These are phyloP conservation scores for Oeneis ivallda DNA, from an alignment of 2,888 invertebrate species.

Conservation along the genomic window DNA sequence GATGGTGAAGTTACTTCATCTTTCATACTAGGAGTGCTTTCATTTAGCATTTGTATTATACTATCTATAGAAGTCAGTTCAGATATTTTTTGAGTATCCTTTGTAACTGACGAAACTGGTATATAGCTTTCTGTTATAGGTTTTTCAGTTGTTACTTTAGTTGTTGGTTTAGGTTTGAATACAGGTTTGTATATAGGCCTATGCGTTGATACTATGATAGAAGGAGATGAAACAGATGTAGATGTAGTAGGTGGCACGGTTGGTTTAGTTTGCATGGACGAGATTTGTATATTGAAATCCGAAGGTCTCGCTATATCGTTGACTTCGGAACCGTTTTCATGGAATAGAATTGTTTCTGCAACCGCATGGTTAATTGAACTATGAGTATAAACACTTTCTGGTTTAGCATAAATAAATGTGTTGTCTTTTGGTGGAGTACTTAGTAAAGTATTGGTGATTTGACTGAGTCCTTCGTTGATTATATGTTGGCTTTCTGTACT, in stretches of 20 bases:
- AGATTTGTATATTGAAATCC: conserved; percentile 76
- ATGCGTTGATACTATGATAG: conserved; percentile 67
- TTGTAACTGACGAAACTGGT: conserved; percentile 80
- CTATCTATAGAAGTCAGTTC: conserved; percentile 77
- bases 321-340: conserved; percentile 80
- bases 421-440: conserved; percentile 72
- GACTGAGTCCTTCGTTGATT: conserved; percentile 80
- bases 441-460: conserved; percentile 79
- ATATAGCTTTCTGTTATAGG: conserved; percentile 79
- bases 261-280: conserved; percentile 76
- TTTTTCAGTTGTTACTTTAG: conserved; percentile 47
- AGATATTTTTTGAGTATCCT: conserved; percentile 67
- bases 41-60: conserved; percentile 85
- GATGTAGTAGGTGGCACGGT: conserved; percentile 58
- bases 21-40: conserved; percentile 67
- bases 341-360: conserved; percentile 84
- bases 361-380: conserved; percentile 82
- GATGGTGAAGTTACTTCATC: conserved; percentile 61
- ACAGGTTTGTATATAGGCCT: conserved; percentile 73
- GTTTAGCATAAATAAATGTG: conserved; percentile 57
- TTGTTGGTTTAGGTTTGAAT: conserved; percentile 79
- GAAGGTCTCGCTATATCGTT: conserved; percentile 75
- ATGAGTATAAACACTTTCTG: conserved; percentile 66
- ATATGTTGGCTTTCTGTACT: conserved; percentile 67
- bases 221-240: conserved; percentile 54